phyloP scores from a whole-genome alignment of 1,140 invertebrate genomes.

The Polypedilum pembai region DNA sequence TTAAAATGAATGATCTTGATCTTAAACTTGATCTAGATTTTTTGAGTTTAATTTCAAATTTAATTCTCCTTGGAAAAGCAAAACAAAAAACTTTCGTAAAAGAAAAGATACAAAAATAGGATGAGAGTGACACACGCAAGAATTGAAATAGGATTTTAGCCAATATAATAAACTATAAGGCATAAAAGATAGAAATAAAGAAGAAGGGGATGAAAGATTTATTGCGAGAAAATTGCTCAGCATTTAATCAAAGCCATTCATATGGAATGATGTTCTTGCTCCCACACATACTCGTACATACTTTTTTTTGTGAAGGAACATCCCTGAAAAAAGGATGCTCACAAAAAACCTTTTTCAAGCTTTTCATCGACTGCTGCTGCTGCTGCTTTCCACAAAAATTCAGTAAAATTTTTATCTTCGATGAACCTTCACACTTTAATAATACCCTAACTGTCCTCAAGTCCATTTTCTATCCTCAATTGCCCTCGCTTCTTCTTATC shows the following conservation, averaged over 20 bases:
- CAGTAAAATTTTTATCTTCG: neutral
- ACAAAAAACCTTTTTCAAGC: slow-evolving; percentile 5
- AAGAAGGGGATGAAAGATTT: neutral
- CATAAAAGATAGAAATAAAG: neutral
- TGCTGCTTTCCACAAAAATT: neutral
- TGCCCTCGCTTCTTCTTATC: neutral
- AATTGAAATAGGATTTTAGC: neutral
- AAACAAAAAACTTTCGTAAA: too few relatives aligned
- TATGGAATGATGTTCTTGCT: neutral
- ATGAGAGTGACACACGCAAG: too few relatives aligned
- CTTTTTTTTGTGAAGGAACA: too few relatives aligned
- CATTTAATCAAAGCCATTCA: neutral
- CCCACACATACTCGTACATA: neutral
- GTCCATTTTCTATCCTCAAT: neutral
- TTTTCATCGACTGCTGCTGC: neutral
- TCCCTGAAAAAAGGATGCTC: neutral
- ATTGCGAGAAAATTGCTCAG: slow-evolving; percentile 5
- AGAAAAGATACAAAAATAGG: too few relatives aligned
- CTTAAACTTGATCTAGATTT: too few relatives aligned
- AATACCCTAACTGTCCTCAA: neutral
- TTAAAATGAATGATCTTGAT: too few relatives aligned
- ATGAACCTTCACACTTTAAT: neutral
- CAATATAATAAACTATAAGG: neutral
- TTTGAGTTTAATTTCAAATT: too few relatives aligned
- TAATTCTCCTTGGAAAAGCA: too few relatives aligned